These are phyloP conservation scores for Vulpes ferrilata DNA, from an alignment of 2,113 vertebrate genomes.

Conservation along the genomic window DNA sequence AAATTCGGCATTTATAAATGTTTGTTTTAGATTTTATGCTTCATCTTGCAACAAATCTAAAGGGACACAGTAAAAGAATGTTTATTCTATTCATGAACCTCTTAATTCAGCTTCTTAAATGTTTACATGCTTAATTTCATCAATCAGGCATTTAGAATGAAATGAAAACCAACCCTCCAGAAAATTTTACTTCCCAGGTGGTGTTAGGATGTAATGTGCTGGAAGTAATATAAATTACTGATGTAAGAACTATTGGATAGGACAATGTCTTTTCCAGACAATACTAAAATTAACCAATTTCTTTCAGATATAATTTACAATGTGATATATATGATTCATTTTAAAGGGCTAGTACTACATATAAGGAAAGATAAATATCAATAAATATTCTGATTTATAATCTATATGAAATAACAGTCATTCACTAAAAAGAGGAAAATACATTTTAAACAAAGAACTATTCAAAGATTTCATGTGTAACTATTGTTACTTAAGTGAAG, in stretches of 20 bases:
- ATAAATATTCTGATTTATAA: background rate
- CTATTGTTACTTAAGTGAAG: background rate
- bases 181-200: constrained; percentile 72
- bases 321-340: background rate
- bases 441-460: background rate
- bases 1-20: constrained; percentile 13
- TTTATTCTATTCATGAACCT: constrained; percentile 62
- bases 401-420: background rate
- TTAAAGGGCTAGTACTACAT: background rate
- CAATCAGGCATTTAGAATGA: constrained; percentile 66
- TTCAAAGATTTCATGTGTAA: background rate
- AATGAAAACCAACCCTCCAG: constrained; percentile 68
- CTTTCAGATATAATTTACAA: background rate
- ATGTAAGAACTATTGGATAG: background rate
- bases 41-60: constrained; percentile 63
- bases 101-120: constrained; percentile 76
- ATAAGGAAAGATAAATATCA: background rate
- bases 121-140: constrained; percentile 80
- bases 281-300: constrained; percentile 17
- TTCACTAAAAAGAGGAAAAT: background rate
- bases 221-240: constrained; percentile 66
- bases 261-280: constrained; percentile 36
- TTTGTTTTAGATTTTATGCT: constrained; percentile 66
- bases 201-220: constrained; percentile 58
- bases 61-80: constrained; percentile 59